Evolutionary conservation across 2,888 invertebrate species (phyloP), one percentile per base, ranked within the genome.

Genomic region (Hemistola chrysoprasaria): DNA sequence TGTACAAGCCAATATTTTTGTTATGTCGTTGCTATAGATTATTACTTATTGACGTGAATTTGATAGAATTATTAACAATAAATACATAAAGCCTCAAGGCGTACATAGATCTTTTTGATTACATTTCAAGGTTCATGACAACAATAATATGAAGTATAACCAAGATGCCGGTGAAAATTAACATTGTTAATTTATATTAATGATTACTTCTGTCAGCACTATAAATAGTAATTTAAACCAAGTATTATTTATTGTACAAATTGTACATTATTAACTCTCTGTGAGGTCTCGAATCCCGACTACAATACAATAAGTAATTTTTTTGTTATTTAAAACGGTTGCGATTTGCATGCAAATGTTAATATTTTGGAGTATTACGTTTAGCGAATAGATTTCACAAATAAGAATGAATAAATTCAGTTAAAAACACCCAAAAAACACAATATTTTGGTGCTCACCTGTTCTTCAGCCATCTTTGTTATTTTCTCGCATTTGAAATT

Each of bases 401-500:
- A 11, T 23, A 35, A 26, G 36, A 32, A n/a, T 23, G 7, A 35
- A 33, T 32, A 59, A 76, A 77, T 78, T 78, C 72, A 77, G 76
- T 77, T 77, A 83, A 77, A 72, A 76, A 73, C 59, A 38, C 38
- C 40, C 55, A 66, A 57, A 75, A 77, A 76, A 65, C 59, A 62
- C 68, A 78, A 74, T 81, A 84, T 88, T 88, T 80, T 86, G 84
- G 64, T 88, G 84, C 92, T 91, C 91, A 93, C 93, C 93, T 93
- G 93, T 91, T 93, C 93, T 86, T 93, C 93, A 91, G 93, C 93
- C 93, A 93, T 93, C 91, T 92, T 93, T 87, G 86, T 89, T 88
- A 84, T 86, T 86, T 81, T 85, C 82, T 76, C 64, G 78, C 84
- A 87, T 84, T 84, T 80, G 82, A 69, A 75, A 68, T 77, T 64